A percentile compares a stretch with the other conserved stretches of the same genome.
Evolutionary conservation across 1,140 invertebrate genomes (phyloP).

Genomic region (Pseudomyrmex sp.): DNA sequence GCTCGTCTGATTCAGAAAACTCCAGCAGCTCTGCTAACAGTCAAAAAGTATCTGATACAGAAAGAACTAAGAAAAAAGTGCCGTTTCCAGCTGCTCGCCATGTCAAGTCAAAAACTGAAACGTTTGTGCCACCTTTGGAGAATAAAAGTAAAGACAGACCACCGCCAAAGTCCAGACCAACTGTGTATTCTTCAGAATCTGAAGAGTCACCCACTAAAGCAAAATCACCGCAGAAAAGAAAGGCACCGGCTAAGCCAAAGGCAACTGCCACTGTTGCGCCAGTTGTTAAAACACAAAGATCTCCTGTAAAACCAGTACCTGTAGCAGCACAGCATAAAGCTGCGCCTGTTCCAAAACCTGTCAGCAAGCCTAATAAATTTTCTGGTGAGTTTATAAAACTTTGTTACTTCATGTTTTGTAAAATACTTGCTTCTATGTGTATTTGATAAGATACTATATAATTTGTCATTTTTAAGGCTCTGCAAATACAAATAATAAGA

Average conservation of each 20-base stretch:
- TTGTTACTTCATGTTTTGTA: not conserved
- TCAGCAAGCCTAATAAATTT: slow-evolving; percentile 78
- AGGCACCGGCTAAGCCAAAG: slow-evolving; percentile 85
- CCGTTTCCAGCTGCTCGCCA: slow-evolving; percentile 80
- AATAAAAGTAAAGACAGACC: slow-evolving; percentile 81
- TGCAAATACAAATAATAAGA: slow-evolving; percentile 72
- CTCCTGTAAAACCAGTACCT: slow-evolving; percentile 75
- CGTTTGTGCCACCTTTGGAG: slow-evolving; percentile 68
- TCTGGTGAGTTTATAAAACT: slow-evolving; percentile 67
- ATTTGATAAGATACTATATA: not conserved
- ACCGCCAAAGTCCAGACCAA: slow-evolving; percentile 73
- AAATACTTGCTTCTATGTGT: not conserved
- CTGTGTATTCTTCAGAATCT: slow-evolving; percentile 85
- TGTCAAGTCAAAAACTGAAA: slow-evolving; percentile 82
- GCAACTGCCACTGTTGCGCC: slow-evolving; percentile 84
- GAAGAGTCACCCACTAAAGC: slow-evolving; percentile 84
- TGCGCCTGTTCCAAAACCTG: slow-evolving; percentile 71
- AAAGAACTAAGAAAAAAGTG: slow-evolving; percentile 85
- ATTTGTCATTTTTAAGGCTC: slow-evolving; percentile 46
- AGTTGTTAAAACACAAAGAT: slow-evolving; percentile 82
- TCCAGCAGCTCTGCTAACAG: slow-evolving; percentile 86
- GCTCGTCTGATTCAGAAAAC: slow-evolving; percentile 90
- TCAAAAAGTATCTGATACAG: slow-evolving; percentile 82
- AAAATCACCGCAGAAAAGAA: slow-evolving; percentile 83
- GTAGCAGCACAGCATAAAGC: slow-evolving; percentile 79